Evolutionary conservation across 2,113 vertebrate species (phyloP).

Genomic region (Sturnus vulgaris): DNA sequence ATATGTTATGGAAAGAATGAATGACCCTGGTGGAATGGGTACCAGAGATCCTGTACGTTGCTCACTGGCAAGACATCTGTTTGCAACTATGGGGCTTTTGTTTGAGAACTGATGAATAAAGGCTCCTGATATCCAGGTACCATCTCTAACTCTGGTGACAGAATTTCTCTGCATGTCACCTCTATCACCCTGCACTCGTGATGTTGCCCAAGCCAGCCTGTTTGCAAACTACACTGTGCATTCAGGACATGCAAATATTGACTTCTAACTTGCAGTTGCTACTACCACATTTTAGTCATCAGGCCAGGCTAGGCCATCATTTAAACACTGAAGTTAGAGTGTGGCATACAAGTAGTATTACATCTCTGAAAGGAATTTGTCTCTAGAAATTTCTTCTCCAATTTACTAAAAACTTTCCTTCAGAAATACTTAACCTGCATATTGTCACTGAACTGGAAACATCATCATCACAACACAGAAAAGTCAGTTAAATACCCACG

Average conservation of each 20-base stretch:
- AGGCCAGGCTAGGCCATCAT: background rate
- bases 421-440: background rate
- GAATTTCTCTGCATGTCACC: background rate
- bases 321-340: background rate
- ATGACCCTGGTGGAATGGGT: slow-evolving; percentile 16
- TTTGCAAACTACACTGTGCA: background rate
- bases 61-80: slow-evolving; percentile 10
- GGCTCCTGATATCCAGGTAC: background rate
- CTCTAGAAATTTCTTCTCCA: background rate
- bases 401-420: background rate
- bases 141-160: background rate
- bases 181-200: background rate
- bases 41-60: background rate
- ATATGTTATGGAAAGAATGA: slow-evolving; percentile 49
- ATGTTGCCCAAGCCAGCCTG: background rate
- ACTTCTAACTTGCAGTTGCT: background rate
- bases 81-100: slow-evolving; percentile 23
- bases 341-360: background rate
- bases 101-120: background rate
- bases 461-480: background rate
- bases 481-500: background rate
- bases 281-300: background rate
- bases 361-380: background rate
- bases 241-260: background rate
- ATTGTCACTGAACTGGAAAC: background rate